Percentiles rank a stretch among this genome's conserved stretches.
These are phyloP conservation scores for Dichetophora obliterata DNA, from an alignment of 2,888 invertebrate genomes.

Conservation along the genomic window DNA sequence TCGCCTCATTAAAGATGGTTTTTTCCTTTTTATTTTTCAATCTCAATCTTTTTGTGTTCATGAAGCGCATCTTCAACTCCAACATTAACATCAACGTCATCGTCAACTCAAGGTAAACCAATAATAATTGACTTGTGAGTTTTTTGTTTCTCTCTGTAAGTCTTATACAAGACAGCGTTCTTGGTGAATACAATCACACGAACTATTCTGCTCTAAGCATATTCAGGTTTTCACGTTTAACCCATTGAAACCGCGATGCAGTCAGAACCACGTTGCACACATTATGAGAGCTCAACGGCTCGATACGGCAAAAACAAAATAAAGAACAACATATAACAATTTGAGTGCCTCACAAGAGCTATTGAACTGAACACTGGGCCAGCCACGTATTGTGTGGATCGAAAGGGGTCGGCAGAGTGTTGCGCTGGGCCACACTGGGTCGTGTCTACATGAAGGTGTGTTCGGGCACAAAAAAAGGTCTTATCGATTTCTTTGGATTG, in stretches of 20 bases:
- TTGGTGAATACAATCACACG: not conserved
- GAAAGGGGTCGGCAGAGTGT: not conserved
- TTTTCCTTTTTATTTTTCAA: too few species aligned
- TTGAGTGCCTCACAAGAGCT: not conserved
- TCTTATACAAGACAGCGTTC: not conserved
- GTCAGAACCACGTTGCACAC: not conserved
- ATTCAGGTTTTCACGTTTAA: slow-evolving; percentile 20
- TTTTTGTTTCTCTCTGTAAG: not conserved
- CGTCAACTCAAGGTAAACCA: slow-evolving; percentile 21
- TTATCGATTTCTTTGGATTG: slow-evolving; percentile 27
- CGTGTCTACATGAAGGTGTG: slow-evolving; percentile 7
- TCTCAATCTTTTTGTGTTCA: not conserved
- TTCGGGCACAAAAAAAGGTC: not conserved
- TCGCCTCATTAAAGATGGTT: slow-evolving; percentile 9
- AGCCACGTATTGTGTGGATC: not conserved
- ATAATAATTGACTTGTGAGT: slow-evolving; percentile 29
- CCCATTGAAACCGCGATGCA: slow-evolving; percentile 12
- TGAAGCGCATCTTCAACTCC: not conserved
- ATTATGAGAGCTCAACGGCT: not conserved
- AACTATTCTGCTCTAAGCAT: not conserved
- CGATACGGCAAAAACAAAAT: not conserved
- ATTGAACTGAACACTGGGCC: slow-evolving; percentile 11
- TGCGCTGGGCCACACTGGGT: not conserved
- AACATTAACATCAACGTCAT: not conserved
- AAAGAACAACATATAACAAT: not conserved